Evolutionary conservation across 2,888 invertebrate species (phyloP), one percentile per base, ranked within the genome.

Genomic region (Fissipunctia ypsillon): DNA sequence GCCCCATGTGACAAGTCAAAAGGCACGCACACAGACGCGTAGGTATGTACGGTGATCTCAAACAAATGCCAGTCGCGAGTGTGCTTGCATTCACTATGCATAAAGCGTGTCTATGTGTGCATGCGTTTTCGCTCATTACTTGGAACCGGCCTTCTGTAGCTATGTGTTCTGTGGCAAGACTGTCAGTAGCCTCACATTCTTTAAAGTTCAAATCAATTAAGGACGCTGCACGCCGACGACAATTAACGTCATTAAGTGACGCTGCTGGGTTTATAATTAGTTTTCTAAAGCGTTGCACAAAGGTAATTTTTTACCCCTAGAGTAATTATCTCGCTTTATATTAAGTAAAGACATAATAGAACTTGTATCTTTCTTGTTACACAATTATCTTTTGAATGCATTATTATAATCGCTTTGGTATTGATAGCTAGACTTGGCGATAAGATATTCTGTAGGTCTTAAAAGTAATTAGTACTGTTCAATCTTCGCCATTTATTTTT

Each of bases 201-300:
- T 74, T 64, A 81, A 86, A 87, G 80, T 87, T 88, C 81, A 84
- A 87, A 85, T 81, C 81, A 87, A 87, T 88, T 82, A 80, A 71
- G 85, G 85, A 83, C 84, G 86, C 88, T 88, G 89, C 91, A 90
- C 89, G 86, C 86, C 83, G 83, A 87, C 88, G 82, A 76, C 72
- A 80, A 70, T 80, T 81, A 75, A 73, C 82, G 69, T 43, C 43
- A 63, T 69, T 60, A 72, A 69, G 64, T 76, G 72, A 73, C 60
- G 63, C 41, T 61, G 25, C 41, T 48, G 69, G 65, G 69, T 45
- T 67, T 61, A 52, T 54, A 48, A 60, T 69, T 54, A 60, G 41
- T 61, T 78, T 63, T 72, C 38, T 50, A 28, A 57, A 76, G 48
- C 54, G 28, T 52, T 59, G 38, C n/a, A 54, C 52, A 1, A 45